Evolutionary conservation across 2,113 vertebrate genomes (phyloP).

Genomic region (Atrichornis clamosus): DNA sequence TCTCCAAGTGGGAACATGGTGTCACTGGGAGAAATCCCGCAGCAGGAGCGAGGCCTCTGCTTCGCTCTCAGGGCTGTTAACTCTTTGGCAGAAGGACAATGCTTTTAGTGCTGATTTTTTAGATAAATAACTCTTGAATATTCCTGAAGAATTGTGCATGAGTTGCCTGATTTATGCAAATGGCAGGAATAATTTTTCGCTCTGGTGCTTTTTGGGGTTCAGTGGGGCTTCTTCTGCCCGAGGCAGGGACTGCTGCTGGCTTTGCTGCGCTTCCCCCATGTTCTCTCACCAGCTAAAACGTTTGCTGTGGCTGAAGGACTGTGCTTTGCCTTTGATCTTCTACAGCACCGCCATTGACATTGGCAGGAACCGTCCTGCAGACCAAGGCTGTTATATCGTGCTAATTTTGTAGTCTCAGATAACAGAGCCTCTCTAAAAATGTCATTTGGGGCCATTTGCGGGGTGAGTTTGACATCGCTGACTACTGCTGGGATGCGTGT

Average conservation of each 20-base stretch:
- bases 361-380: slow-evolving; percentile 5
- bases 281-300: background rate
- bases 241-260: background rate
- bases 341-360: background rate
- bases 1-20: slow-evolving; percentile 31
- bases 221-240: background rate
- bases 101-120: background rate
- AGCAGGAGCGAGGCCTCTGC: background rate
- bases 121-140: background rate
- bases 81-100: background rate
- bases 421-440: slow-evolving; percentile 37
- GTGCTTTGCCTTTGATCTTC: slow-evolving; percentile 11
- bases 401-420: slow-evolving; percentile 53
- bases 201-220: background rate
- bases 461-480: slow-evolving; percentile 26
- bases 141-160: background rate
- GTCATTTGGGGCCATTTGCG: slow-evolving; percentile 16
- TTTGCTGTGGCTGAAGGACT: background rate
- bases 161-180: background rate
- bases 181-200: background rate
- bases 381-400: background rate
- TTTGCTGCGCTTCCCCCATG: accelerated
- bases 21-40: background rate
- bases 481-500: background rate
- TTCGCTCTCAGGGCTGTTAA: background rate